Conservation (phyloP, 2,797 vertebrate species). For the Taenioides sp. region DNA sequence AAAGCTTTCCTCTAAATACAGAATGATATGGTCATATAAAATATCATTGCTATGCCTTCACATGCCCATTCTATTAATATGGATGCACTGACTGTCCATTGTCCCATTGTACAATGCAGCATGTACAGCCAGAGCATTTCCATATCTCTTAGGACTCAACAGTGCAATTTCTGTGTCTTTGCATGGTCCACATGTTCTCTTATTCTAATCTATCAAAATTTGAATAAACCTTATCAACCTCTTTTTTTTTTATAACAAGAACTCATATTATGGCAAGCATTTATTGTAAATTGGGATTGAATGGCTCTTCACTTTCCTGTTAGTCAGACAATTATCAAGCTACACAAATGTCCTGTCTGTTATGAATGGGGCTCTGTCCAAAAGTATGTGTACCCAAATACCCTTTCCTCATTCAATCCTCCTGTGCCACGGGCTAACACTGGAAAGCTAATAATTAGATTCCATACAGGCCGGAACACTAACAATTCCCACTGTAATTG, state of each 20-base stretch:
- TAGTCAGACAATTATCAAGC: background rate
- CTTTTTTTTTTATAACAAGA: background rate
- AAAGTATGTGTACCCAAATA: constrained; percentile 9
- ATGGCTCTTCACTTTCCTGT: background rate
- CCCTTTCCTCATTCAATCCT: constrained; percentile 37
- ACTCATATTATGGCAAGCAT: background rate
- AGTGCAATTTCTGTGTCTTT: background rate
- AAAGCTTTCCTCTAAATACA: too few relatives aligned
- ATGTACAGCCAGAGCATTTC: background rate
- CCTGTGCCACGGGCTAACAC: constrained; percentile 50
- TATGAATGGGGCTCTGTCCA: constrained; percentile 12
- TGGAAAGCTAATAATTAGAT: constrained; percentile 69
- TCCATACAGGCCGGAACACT: constrained; percentile 56
- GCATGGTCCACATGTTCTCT: background rate
- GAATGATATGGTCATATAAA: too few relatives aligned
- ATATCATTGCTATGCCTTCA: too few relatives aligned
- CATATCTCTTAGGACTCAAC: background rate
- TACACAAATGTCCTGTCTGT: background rate
- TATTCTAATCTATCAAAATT: background rate
- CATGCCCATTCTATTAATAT: too few relatives aligned
- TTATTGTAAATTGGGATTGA: background rate
- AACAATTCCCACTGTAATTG: constrained; percentile 64
- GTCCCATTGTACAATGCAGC: background rate
- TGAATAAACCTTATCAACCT: background rate
- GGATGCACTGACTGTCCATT: background rate